Conservation (phyloP, 2,113 vertebrate genomes). For the Bombycilla garrulus region DNA sequence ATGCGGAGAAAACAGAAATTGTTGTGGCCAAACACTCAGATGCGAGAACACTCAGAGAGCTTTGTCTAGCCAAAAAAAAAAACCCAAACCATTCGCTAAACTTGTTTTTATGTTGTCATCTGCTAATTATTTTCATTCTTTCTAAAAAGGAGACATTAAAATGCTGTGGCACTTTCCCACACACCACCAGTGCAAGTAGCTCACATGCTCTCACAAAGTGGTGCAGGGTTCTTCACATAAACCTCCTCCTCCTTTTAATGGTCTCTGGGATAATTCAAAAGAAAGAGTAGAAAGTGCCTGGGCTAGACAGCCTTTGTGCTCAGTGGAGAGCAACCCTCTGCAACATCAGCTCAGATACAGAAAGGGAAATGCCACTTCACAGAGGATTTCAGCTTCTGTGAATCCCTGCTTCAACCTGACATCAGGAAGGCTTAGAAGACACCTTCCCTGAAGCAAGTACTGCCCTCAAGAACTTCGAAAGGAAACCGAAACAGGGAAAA, state of each 20-base stretch:
- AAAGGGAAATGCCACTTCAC: not conserved
- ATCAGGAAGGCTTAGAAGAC: not conserved
- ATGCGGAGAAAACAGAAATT: not conserved
- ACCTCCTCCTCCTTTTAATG: not conserved
- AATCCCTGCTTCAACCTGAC: not conserved
- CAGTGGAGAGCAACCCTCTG: not conserved
- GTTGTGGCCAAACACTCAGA: not conserved
- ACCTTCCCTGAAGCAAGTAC: not conserved
- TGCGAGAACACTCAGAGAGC: not conserved
- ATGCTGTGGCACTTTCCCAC: not conserved
- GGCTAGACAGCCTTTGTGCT: not conserved
- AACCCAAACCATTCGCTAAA: not conserved
- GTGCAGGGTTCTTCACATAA: not conserved
- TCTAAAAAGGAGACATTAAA: not conserved
- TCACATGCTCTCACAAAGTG: not conserved
- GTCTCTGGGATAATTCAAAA: not conserved
- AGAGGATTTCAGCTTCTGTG: not conserved
- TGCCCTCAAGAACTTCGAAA: not conserved
- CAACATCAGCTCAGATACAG: not conserved
- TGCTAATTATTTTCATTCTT: not conserved
- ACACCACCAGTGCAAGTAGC: not conserved
- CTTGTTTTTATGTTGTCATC: not conserved
- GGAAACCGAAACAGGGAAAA: not conserved
- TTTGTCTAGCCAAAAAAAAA: not conserved
- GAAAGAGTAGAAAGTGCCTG: not conserved